These are phyloP conservation scores for Chymomyza caudatula DNA, from an alignment of 2,888 invertebrate genomes.

Conservation along the genomic window DNA sequence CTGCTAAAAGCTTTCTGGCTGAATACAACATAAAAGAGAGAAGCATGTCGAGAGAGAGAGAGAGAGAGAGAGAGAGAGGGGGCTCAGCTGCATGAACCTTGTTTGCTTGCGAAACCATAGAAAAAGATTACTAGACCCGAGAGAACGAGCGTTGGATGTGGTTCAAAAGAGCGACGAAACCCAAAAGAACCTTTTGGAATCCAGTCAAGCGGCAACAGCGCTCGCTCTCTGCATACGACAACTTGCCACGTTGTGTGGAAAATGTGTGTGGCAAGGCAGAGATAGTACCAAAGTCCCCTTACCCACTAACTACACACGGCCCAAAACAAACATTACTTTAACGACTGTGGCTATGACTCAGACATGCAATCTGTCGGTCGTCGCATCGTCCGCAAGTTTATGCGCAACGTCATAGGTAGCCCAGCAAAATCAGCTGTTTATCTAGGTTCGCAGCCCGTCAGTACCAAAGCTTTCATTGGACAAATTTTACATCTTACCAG, in stretches of 20 bases:
- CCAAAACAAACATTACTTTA: constrained; percentile 13
- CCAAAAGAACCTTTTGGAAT: constrained; percentile 68
- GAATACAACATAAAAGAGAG: constrained; percentile 52
- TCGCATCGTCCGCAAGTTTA: not conserved
- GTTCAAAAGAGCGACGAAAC: constrained; percentile 29
- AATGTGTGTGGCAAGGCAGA: constrained; percentile 1
- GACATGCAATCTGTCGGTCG: not conserved
- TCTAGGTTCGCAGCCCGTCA: not conserved
- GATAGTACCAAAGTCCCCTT: constrained; percentile 36
- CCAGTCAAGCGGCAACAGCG: constrained; percentile 40
- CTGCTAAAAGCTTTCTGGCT: constrained; percentile 72
- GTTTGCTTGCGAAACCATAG: constrained; percentile 23
- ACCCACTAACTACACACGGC: not conserved
- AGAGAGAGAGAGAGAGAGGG: constrained; percentile 15
- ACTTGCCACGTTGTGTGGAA: constrained; percentile 55
- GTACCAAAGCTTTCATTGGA: not conserved
- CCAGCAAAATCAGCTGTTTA: not conserved
- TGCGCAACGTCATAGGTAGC: not conserved
- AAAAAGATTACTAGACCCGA: constrained; percentile 57
- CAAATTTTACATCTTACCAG: constrained; percentile 27
- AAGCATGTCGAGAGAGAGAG: constrained; percentile 15
- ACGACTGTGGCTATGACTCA: constrained; percentile 11
- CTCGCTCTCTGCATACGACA: constrained; percentile 34
- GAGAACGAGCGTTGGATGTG: not conserved
- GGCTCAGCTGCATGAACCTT: not conserved